A percentile compares a stretch with the other conserved stretches of the same genome.
phyloP scores from a whole-genome alignment of 2,888 invertebrate species.

The Drosophila paranaensis region DNA sequence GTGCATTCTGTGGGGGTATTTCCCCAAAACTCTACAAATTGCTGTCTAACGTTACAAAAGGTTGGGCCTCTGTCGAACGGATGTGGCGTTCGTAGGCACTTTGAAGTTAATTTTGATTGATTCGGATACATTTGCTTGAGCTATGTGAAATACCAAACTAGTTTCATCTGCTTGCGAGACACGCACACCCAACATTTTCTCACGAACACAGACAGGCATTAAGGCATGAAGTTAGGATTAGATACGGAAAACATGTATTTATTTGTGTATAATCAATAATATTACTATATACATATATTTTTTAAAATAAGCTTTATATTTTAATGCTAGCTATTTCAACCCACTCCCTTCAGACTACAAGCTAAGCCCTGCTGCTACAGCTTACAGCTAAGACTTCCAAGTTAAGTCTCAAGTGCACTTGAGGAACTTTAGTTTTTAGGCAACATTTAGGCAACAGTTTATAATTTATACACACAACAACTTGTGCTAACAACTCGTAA shows the following conservation, averaged over 20 bases:
- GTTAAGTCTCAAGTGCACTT: background rate
- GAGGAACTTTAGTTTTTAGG: background rate
- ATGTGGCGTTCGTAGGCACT: slow-evolving; percentile 28
- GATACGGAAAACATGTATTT: background rate
- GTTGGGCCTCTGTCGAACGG: slow-evolving; percentile 5
- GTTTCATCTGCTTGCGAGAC: slow-evolving; percentile 11
- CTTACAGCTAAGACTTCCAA: background rate
- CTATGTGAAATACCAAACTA: slow-evolving; percentile 28
- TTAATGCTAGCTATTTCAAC: too few species aligned
- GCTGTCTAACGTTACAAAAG: slow-evolving; percentile 34
- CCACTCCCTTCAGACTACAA: too few species aligned
- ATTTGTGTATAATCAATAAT: background rate
- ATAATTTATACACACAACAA: slow-evolving; percentile 1
- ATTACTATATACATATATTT: too few species aligned
- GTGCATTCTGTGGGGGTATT: slow-evolving; percentile 41
- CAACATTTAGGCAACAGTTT: background rate
- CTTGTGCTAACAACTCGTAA: slow-evolving; percentile 13
- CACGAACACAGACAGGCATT: slow-evolving; percentile 16
- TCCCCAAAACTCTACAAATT: slow-evolving; percentile 38
- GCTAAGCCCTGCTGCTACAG: background rate
- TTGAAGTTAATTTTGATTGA: slow-evolving; percentile 65
- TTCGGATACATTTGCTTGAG: slow-evolving; percentile 51
- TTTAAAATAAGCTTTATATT: too few species aligned
- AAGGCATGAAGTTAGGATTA: background rate
- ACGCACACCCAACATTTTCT: slow-evolving; percentile 15